Conservation (phyloP, 1,140 invertebrate species). For the Phthorimaea operculella region DNA sequence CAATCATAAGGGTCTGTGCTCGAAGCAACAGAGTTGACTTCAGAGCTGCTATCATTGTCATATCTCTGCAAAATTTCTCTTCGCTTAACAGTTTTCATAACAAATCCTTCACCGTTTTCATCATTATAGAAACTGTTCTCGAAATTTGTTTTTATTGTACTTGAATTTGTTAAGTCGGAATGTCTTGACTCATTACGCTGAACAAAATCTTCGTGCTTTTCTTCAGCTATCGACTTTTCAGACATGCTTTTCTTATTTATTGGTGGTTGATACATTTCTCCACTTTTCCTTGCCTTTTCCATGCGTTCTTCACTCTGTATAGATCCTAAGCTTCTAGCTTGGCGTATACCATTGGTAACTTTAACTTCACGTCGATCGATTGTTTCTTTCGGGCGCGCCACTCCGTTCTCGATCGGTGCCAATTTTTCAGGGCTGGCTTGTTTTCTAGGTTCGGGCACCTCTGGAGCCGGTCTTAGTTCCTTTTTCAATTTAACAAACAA, state of each 20-base stretch:
- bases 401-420: conserved; percentile 36
- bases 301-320: conserved; percentile 56
- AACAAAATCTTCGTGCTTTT: conserved; percentile 59
- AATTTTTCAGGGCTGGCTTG: conserved; percentile 49
- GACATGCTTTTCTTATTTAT: conserved; percentile 59
- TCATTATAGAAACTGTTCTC: conserved; percentile 73
- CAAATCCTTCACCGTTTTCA: conserved; percentile 70
- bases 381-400: conserved; percentile 57
- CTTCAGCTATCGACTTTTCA: conserved; percentile 61
- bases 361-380: conserved; percentile 64
- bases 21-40: conserved; percentile 71
- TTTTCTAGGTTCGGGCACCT: conserved; percentile 51
- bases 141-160: conserved; percentile 65
- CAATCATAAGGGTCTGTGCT: conserved; percentile 79
- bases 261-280: conserved; percentile 42
- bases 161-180: conserved; percentile 64
- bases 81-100: conserved; percentile 75
- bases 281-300: conserved; percentile 52
- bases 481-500: conserved; percentile 62
- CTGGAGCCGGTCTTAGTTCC: conserved; percentile 51
- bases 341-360: conserved; percentile 48
- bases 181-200: conserved; percentile 62
- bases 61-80: conserved; percentile 77
- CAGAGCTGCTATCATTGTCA: conserved; percentile 71
- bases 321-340: conserved; percentile 62